A percentile compares a stretch with the other conserved stretches of the same genome.
phyloP scores from a whole-genome alignment of 1,140 invertebrate genomes.

The Lepidurus arcticus region DNA sequence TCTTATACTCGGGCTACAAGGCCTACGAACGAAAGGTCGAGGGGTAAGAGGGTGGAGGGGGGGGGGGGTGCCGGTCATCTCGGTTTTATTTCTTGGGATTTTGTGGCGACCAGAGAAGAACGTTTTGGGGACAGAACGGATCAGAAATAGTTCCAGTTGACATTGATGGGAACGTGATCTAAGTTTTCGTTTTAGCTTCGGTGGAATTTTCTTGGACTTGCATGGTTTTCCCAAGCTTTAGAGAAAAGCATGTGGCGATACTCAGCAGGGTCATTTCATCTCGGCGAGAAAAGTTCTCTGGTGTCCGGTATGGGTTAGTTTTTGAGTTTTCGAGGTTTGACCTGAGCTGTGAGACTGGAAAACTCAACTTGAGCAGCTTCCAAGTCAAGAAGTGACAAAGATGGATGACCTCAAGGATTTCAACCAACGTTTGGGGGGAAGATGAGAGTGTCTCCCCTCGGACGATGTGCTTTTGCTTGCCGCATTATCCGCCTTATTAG shows the following conservation, averaged over 20 bases:
- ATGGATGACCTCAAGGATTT: background rate
- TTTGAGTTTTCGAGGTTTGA: background rate
- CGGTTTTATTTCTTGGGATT: conserved; percentile 9
- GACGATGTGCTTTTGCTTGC: background rate
- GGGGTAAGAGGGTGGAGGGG: background rate
- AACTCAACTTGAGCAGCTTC: background rate
- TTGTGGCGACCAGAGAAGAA: background rate
- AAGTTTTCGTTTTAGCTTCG: too few species aligned
- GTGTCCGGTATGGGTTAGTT: background rate
- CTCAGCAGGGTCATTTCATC: too few species aligned
- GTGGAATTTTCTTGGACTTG: too few species aligned
- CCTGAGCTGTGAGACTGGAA: background rate
- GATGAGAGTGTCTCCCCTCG: background rate
- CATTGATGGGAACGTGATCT: too few species aligned
- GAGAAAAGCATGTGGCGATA: too few species aligned
- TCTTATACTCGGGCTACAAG: background rate
- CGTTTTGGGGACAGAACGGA: background rate
- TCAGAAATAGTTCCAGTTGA: too few species aligned
- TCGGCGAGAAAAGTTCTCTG: background rate
- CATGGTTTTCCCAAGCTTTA: too few species aligned
- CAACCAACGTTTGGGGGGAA: background rate
- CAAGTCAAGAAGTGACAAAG: conserved; percentile 9
- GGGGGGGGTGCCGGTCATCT: background rate
- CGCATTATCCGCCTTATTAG: background rate
- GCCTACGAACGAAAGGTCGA: background rate